These are phyloP conservation scores for Indicator indicator DNA, from an alignment of 2,113 vertebrate genomes.

Conservation along the genomic window DNA sequence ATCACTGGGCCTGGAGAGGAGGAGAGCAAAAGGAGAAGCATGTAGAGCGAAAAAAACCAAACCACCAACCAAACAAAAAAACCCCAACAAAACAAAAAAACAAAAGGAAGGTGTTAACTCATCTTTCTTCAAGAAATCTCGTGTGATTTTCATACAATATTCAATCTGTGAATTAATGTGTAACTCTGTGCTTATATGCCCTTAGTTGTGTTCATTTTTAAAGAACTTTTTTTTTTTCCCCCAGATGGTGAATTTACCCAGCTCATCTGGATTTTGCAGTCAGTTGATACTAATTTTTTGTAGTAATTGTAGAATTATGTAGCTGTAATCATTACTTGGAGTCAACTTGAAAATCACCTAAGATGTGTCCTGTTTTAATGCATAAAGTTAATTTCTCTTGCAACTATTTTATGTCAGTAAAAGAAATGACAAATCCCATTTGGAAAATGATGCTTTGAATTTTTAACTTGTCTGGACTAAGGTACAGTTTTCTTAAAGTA, in stretches of 20 bases:
- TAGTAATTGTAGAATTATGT: background rate
- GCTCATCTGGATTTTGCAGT: background rate
- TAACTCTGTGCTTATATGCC: background rate
- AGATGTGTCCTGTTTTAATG: background rate
- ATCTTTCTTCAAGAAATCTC: background rate
- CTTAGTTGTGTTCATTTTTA: background rate
- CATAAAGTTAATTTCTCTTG: background rate
- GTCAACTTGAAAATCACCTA: background rate
- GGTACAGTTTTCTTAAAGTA: background rate
- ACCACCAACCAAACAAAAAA: no score
- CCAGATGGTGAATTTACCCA: background rate
- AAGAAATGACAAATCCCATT: background rate
- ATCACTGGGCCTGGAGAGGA: background rate
- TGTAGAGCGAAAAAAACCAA: background rate
- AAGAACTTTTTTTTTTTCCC: background rate
- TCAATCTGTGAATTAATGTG: background rate
- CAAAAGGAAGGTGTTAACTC: background rate
- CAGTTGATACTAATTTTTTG: background rate
- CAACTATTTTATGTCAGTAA: background rate
- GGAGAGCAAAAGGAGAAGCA: background rate
- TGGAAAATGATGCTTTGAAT: background rate
- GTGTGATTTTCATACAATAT: background rate
- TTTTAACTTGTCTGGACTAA: background rate
- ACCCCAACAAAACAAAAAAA: background rate
- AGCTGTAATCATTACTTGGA: background rate